A percentile compares a stretch with the other conserved stretches of the same genome.
phyloP scores from a whole-genome alignment of 2,113 vertebrate genomes.

The Hippocampus comes region DNA sequence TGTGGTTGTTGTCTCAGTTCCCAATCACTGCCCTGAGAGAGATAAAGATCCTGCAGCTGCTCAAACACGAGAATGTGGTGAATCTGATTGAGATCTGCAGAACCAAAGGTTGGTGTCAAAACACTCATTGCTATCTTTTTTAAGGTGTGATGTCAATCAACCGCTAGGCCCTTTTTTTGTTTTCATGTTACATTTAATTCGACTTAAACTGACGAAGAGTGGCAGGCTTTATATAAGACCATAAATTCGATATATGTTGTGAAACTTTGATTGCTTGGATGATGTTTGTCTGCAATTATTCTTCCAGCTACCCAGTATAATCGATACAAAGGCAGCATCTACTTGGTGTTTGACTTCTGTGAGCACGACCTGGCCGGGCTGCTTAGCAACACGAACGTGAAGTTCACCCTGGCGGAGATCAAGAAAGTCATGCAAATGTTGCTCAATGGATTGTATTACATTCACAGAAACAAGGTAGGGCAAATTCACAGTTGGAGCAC shows the following conservation, averaged over 20 bases:
- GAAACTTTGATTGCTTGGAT: neutral
- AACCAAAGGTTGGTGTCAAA: slow-evolving; percentile 86
- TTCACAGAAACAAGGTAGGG: slow-evolving; percentile 96
- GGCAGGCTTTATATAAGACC: neutral
- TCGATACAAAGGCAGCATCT: slow-evolving; percentile 97
- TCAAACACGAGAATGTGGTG: slow-evolving; percentile 97
- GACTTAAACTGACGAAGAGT: neutral
- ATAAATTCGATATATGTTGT: neutral
- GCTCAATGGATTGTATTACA: slow-evolving; percentile 95
- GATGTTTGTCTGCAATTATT: neutral
- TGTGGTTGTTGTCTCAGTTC: slow-evolving; percentile 74
- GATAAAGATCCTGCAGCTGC: slow-evolving; percentile 96
- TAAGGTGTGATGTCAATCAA: neutral
- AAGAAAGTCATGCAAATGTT: slow-evolving; percentile 99
- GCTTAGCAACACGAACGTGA: slow-evolving; percentile 91
- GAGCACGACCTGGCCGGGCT: slow-evolving; percentile 95
- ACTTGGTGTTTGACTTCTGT: slow-evolving; percentile 98
- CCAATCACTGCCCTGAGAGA: slow-evolving; percentile 95
- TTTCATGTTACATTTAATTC: neutral
- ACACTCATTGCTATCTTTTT: neutral
- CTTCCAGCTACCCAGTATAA: slow-evolving; percentile 89
- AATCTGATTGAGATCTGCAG: slow-evolving; percentile 98
- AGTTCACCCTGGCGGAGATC: slow-evolving; percentile 95
- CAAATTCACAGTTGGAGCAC: neutral
- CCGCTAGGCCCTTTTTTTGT: neutral